A percentile compares a stretch with the other conserved stretches of the same genome.
Conservation (phyloP, 2,888 invertebrate genomes). For the Calephelis perditalis region DNA sequence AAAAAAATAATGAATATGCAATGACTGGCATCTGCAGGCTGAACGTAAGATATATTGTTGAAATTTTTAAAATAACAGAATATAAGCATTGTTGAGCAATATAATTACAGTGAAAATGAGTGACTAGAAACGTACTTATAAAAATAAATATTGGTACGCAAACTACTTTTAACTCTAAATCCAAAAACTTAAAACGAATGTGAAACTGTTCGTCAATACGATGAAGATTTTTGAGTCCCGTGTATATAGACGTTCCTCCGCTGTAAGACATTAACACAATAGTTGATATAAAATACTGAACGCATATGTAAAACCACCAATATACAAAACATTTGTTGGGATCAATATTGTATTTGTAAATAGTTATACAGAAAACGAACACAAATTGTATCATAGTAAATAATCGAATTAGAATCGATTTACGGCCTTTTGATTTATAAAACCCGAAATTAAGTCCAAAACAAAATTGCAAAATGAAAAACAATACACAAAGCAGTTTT, state of each 20-base stretch:
- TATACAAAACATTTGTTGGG: neutral
- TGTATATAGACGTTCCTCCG: neutral
- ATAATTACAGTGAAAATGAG: neutral
- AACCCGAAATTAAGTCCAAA: constrained; percentile 1
- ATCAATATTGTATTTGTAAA: neutral
- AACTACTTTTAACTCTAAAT: neutral
- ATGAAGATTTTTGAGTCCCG: neutral
- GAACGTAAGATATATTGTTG: neutral
- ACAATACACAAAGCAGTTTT: neutral
- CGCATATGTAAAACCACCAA: neutral
- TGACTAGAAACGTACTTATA: neutral
- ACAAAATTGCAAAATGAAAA: neutral
- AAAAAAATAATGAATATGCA: neutral
- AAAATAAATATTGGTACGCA: neutral
- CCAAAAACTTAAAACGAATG: neutral
- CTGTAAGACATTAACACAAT: neutral
- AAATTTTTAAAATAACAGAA: neutral
- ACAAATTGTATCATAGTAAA: neutral
- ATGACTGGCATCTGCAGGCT: neutral
- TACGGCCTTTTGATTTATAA: neutral
- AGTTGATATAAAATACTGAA: neutral
- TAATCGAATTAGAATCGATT: neutral
- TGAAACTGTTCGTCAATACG: neutral
- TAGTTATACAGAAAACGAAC: neutral
- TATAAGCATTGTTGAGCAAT: neutral